Evolutionary conservation across 1,140 invertebrate genomes (phyloP).

Genomic region (Zophobas atratus): DNA sequence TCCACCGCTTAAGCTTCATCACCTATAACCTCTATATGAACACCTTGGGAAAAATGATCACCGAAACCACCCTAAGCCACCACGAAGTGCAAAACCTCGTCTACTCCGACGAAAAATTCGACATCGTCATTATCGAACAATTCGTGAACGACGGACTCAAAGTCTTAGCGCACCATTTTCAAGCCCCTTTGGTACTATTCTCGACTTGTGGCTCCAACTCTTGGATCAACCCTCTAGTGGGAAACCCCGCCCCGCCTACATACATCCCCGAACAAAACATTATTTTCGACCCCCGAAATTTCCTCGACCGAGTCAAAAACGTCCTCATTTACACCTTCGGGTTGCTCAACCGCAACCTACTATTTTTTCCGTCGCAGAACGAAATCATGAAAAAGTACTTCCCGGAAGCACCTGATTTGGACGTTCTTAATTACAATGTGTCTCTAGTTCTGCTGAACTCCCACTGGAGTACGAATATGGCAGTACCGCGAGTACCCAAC

Average conservation of each 20-base stretch:
- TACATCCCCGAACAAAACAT: conserved; percentile 64
- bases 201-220: conserved; percentile 58
- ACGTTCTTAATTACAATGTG: conserved; percentile 69
- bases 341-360: conserved; percentile 54
- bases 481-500: conserved; percentile 72
- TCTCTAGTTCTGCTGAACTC: conserved; percentile 73
- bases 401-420: conserved; percentile 68
- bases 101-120: conserved; percentile 65
- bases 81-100: conserved; percentile 44
- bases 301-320: conserved; percentile 67
- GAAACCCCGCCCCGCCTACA: conserved; percentile 65
- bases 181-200: conserved; percentile 66
- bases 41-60: neutral
- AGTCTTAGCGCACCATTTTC: conserved; percentile 65
- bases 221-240: conserved; percentile 59
- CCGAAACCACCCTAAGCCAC: conserved; percentile 36
- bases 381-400: conserved; percentile 66
- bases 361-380: conserved; percentile 63
- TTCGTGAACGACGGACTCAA: conserved; percentile 68
- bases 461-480: conserved; percentile 71
- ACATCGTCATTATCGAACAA: conserved; percentile 67
- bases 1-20: conserved; percentile 6
- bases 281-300: conserved; percentile 62
- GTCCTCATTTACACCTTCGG: conserved; percentile 50
- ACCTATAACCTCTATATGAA: conserved; percentile 17